A percentile compares a stretch with the other conserved stretches of the same genome.
Evolutionary conservation across 2,113 vertebrate species (phyloP).

Genomic region (Gulo gulo): DNA sequence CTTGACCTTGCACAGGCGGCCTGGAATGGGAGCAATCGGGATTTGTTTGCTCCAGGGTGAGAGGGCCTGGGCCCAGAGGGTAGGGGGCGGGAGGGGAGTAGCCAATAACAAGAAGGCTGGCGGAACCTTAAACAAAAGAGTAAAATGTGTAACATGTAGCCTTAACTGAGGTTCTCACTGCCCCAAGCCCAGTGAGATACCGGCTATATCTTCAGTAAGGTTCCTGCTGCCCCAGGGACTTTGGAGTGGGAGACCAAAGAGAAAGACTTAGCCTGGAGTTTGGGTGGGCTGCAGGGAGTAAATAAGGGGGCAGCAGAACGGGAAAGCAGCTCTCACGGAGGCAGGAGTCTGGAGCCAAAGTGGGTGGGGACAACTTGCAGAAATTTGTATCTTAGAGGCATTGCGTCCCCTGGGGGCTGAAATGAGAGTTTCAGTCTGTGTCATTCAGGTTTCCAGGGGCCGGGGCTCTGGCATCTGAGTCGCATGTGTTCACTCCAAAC

Average conservation of each 20-base stretch:
- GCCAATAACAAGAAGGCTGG: neutral
- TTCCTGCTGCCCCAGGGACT: neutral
- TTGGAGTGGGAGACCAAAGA: neutral
- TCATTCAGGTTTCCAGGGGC: neutral
- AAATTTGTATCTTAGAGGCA: neutral
- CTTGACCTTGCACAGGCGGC: neutral
- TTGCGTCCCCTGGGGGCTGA: no score
- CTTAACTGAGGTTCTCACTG: neutral
- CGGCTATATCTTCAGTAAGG: neutral
- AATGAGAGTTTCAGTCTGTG: neutral
- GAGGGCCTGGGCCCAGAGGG: neutral
- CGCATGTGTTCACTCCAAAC: neutral
- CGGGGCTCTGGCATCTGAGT: neutral
- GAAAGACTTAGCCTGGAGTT: neutral
- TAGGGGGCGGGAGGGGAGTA: accelerated
- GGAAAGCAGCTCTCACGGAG: neutral
- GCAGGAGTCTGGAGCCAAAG: neutral
- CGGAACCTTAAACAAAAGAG: neutral
- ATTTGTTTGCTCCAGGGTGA: neutral
- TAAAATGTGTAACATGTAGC: neutral
- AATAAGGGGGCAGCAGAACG: neutral
- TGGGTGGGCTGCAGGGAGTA: neutral
- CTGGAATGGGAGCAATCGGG: neutral
- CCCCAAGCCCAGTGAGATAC: neutral
- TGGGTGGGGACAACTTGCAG: neutral